phyloP scores from a whole-genome alignment of 1,140 invertebrate genomes.

The Sitophilus oryzae region DNA sequence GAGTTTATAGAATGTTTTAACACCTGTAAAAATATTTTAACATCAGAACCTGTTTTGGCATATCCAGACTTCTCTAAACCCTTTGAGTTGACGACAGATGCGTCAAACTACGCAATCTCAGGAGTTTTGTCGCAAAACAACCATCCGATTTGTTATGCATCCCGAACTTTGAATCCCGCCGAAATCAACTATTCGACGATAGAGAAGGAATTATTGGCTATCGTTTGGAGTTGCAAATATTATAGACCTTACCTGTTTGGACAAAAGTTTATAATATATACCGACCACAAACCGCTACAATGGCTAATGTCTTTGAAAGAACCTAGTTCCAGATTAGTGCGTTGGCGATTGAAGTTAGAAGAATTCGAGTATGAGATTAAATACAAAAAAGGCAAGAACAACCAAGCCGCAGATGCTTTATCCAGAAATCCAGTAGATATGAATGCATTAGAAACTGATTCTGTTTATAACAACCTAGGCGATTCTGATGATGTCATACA shows the following conservation, averaged over 20 bases:
- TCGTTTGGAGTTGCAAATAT: constrained; percentile 21
- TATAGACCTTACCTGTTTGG: constrained; percentile 21
- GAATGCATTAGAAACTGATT: constrained; percentile 10
- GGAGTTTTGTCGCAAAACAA: constrained; percentile 27
- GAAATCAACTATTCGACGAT: constrained; percentile 34
- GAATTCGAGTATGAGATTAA: constrained; percentile 18
- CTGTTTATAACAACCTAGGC: constrained; percentile 7
- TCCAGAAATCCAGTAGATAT: constrained; percentile 29
- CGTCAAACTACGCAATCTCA: constrained; percentile 17
- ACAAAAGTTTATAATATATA: constrained; percentile 20
- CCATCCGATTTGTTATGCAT: too few relatives aligned
- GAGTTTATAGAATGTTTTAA: constrained; percentile 15
- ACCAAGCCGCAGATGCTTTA: constrained; percentile 16
- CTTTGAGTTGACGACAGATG: constrained; percentile 33
- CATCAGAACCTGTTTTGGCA: too few relatives aligned
- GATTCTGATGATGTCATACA: constrained; percentile 13
- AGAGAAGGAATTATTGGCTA: constrained; percentile 42
- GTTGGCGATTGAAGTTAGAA: constrained; percentile 18
- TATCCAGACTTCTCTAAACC: constrained; percentile 29
- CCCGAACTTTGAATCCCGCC: too few relatives aligned
- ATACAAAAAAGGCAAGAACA: constrained; percentile 24
- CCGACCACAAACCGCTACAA: constrained; percentile 24
- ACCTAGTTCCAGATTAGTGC: constrained; percentile 14
- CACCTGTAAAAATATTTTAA: constrained; percentile 9
- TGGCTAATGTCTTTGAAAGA: constrained; percentile 23